Percentiles rank a stretch among this genome's conserved stretches.
phyloP scores from a whole-genome alignment of 2,888 invertebrate genomes.

The Melanostoma mellinum region DNA sequence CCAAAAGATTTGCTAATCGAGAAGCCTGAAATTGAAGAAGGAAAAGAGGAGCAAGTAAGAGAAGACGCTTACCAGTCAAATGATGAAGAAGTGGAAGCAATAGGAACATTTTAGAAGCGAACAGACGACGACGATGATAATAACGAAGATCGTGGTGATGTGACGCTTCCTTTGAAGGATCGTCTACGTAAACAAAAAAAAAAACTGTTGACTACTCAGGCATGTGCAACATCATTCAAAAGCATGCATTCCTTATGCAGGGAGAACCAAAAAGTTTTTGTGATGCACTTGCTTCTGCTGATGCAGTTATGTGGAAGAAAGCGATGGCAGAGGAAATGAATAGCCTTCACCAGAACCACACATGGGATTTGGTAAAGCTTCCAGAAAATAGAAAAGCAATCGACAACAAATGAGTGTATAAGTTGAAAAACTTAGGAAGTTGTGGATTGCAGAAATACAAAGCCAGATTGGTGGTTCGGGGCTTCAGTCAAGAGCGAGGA shows the following conservation, averaged over 20 bases:
- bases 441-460: constrained; percentile 11
- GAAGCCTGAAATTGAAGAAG: too few relatives aligned
- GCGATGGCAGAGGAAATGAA: too few relatives aligned
- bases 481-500: constrained; percentile 24
- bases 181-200: not conserved
- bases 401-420: constrained; percentile 52
- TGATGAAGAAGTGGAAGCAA: too few relatives aligned
- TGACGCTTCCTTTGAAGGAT: not conserved
- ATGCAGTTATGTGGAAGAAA: too few relatives aligned
- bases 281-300: too few relatives aligned
- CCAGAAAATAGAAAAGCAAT: constrained; percentile 19
- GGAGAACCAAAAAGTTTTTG: not conserved
- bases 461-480: constrained; percentile 25
- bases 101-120: too few relatives aligned
- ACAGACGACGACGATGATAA: not conserved
- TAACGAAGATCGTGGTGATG: not conserved
- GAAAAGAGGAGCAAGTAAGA: too few relatives aligned
- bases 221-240: not conserved
- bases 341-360: too few relatives aligned
- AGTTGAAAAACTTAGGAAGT: not conserved
- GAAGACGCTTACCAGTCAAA: too few relatives aligned
- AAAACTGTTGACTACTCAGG: not conserved
- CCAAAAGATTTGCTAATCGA: too few relatives aligned
- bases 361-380: too few relatives aligned
- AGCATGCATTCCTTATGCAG: not conserved